A percentile compares a stretch with the other conserved stretches of the same genome.
These are phyloP conservation scores for Bombus ignitus DNA, from an alignment of 1,140 invertebrate genomes.

Conservation along the genomic window DNA sequence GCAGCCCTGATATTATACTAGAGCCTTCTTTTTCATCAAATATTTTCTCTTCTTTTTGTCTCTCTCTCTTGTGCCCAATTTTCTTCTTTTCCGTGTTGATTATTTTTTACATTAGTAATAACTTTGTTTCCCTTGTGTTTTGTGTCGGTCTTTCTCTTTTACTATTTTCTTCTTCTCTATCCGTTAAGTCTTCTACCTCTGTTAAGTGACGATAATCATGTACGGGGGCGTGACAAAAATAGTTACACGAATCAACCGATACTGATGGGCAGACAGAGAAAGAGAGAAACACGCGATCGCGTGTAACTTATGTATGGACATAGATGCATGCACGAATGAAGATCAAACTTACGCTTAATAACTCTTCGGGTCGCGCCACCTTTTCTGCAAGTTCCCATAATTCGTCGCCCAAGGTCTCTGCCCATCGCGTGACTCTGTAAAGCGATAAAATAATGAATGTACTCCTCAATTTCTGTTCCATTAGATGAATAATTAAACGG, in stretches of 20 bases:
- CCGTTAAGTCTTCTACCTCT: neutral
- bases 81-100: neutral
- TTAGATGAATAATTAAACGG: neutral
- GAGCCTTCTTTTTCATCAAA: too few relatives aligned
- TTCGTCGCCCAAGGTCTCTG: constrained; percentile 84
- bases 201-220: constrained; percentile 22
- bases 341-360: constrained; percentile 82
- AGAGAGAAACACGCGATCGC: neutral
- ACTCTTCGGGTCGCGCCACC: constrained; percentile 85
- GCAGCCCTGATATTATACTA: too few relatives aligned
- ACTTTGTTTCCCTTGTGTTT: neutral
- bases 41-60: neutral
- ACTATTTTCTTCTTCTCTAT: too few relatives aligned
- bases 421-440: constrained; percentile 85
- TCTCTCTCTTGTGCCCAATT: neutral
- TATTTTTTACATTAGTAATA: too few relatives aligned
- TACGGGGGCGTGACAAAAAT: constrained; percentile 36
- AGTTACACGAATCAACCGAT: constrained; percentile 19
- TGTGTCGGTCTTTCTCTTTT: neutral
- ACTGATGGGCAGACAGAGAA: too few relatives aligned
- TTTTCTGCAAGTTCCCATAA: constrained; percentile 84
- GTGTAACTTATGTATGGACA: neutral
- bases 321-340: neutral
- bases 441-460: constrained; percentile 17
- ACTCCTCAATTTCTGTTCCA: neutral